phyloP scores from a whole-genome alignment of 2,797 vertebrate species.

The Rhincodon typus region DNA sequence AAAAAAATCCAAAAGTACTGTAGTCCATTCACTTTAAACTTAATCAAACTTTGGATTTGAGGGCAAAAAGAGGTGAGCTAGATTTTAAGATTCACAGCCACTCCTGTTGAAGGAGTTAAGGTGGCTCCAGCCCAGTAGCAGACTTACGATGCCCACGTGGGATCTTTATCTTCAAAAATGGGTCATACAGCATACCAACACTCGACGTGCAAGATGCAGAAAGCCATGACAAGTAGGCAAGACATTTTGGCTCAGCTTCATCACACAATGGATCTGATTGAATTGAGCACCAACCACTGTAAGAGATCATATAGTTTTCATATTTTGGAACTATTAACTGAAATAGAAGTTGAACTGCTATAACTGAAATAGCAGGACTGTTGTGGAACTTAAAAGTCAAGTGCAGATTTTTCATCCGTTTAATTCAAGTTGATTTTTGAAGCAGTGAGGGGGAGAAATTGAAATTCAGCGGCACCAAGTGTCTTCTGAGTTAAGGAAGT shows the following conservation, averaged over 20 bases:
- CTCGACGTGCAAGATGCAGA: conserved; percentile 67
- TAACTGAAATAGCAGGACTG: too few species aligned
- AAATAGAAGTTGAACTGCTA: too few species aligned
- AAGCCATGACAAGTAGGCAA: conserved; percentile 61
- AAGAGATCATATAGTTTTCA: too few species aligned
- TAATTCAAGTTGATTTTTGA: too few species aligned
- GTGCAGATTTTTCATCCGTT: too few species aligned
- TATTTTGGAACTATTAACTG: too few species aligned
- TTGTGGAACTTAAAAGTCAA: too few species aligned
- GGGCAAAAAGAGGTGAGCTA: not conserved
- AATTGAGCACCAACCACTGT: too few species aligned
- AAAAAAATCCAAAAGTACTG: not conserved
- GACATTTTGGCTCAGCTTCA: conserved; percentile 65
- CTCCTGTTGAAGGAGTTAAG: conserved; percentile 50
- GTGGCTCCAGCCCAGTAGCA: conserved; percentile 45
- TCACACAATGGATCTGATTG: conserved; percentile 66
- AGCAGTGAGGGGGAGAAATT: too few species aligned
- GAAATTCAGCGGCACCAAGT: too few species aligned
- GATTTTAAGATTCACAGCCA: conserved; percentile 45
- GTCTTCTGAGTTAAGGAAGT: too few species aligned
- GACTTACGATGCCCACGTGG: conserved; percentile 79
- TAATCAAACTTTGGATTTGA: not conserved
- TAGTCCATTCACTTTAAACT: not conserved
- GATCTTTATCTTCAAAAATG: conserved; percentile 71
- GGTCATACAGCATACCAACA: conserved; percentile 70